Evolutionary conservation across 2,113 vertebrate species (phyloP).

Genomic region (Lynx canadensis): DNA sequence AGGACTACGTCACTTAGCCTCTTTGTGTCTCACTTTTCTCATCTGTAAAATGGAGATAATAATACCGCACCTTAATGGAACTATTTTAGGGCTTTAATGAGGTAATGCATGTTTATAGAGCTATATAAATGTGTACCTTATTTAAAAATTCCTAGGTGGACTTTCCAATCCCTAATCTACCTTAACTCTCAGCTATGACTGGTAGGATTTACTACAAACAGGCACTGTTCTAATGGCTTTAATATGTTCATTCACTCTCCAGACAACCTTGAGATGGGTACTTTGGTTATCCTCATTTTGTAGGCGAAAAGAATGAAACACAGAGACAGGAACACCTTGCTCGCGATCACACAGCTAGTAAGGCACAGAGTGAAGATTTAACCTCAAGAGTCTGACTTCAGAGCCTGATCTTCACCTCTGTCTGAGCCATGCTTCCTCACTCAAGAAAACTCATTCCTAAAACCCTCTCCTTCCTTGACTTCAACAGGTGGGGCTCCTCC

Average conservation of each 20-base stretch:
- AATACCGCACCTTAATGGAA: not conserved
- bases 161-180: not conserved
- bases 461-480: not conserved
- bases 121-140: not conserved
- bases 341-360: not conserved
- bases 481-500: not conserved
- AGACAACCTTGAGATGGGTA: not conserved
- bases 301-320: not conserved
- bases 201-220: not conserved
- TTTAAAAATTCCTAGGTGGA: not conserved
- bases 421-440: not conserved
- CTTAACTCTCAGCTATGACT: not conserved
- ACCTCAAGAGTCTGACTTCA: not conserved
- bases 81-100: not conserved
- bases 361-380: not conserved
- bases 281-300: not conserved
- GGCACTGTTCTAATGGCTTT: not conserved
- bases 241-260: not conserved
- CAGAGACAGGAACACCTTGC: not conserved
- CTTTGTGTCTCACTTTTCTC: not conserved
- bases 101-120: not conserved
- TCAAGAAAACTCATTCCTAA: not conserved
- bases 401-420: not conserved
- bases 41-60: not conserved
- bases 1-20: not conserved